phyloP scores from a whole-genome alignment of 92 coral and sea anemone genomes.

The Zoanthus sansibaricus region DNA sequence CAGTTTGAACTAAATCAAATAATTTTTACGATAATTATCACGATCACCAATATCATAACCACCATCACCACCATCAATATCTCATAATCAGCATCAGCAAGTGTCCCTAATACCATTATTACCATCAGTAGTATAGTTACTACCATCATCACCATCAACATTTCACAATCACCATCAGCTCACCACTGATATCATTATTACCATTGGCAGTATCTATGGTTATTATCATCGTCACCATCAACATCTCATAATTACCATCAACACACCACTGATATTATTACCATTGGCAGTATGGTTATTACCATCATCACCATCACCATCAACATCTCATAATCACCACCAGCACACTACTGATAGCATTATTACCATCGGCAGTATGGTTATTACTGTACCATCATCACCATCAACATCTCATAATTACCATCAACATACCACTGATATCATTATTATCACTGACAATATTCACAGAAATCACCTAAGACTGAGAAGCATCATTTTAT shows the following conservation, averaged over 20 bases:
- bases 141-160: background rate
- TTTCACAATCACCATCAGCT: no score
- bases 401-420: background rate
- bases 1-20: no score
- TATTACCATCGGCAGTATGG: background rate
- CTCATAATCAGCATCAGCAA: background rate
- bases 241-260: background rate
- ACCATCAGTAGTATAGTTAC: background rate
- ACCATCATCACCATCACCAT: background rate
- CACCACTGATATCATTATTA: background rate
- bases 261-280: background rate
- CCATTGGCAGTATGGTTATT: background rate
- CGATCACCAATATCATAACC: background rate
- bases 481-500: no score
- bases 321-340: background rate
- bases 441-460: background rate
- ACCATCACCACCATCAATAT: background rate
- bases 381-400: background rate
- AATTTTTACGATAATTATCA: background rate
- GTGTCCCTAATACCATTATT: background rate
- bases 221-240: background rate
- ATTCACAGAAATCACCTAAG: background rate
- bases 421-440: background rate
- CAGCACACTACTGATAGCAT: background rate
- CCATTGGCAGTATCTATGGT: background rate